These are phyloP conservation scores for Falco concolor DNA, from an alignment of 2,797 vertebrate genomes.

Conservation along the genomic window DNA sequence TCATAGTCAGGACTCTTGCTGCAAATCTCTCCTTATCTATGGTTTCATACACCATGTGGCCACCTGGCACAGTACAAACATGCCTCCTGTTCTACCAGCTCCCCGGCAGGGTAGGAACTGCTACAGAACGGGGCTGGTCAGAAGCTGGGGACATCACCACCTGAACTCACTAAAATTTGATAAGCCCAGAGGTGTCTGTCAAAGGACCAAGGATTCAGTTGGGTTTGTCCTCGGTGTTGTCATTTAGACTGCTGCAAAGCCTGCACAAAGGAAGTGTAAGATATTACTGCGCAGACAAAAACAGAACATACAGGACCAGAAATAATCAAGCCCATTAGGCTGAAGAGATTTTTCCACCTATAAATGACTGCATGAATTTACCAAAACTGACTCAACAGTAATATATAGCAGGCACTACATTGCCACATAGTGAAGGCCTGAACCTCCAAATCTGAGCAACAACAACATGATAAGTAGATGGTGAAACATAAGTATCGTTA, in stretches of 20 bases:
- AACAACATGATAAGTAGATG: not conserved
- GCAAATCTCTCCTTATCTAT: not conserved
- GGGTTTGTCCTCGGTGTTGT: not conserved
- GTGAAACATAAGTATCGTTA: not conserved
- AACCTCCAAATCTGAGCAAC: not conserved
- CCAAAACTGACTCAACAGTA: not conserved
- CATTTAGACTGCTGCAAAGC: not conserved
- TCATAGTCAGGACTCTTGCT: not conserved
- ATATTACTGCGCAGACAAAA: not conserved
- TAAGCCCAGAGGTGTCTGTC: not conserved
- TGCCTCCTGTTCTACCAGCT: not conserved
- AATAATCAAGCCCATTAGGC: not conserved
- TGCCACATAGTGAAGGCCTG: not conserved
- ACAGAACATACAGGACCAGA: not conserved
- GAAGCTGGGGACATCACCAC: not conserved
- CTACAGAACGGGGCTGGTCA: accelerated
- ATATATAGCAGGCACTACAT: not conserved
- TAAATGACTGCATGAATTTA: not conserved
- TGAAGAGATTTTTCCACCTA: not conserved
- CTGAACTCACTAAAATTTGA: not conserved
- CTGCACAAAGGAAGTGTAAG: not conserved
- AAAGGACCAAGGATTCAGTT: not conserved
- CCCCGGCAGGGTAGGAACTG: not conserved
- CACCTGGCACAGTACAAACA: not conserved
- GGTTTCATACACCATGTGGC: not conserved